Percentiles rank a stretch among this genome's conserved stretches.
Evolutionary conservation across 2,888 invertebrate species (phyloP).

Genomic region (Callyntrura sp.): DNA sequence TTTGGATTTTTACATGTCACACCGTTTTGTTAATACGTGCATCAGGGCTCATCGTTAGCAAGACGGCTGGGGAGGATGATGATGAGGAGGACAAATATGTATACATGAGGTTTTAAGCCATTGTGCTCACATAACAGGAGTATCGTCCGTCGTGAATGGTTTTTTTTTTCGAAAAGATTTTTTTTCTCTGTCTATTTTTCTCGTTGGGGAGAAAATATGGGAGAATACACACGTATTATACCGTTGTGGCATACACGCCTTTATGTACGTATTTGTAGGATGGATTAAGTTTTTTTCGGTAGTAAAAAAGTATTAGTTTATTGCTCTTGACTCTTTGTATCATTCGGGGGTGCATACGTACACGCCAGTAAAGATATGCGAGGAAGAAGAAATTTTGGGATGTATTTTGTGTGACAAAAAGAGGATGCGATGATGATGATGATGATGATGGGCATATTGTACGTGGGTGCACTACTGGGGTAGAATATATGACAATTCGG

Average conservation of each 20-base stretch:
- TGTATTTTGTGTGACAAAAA: not conserved
- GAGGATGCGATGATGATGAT: no score
- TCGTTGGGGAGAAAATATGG: not conserved
- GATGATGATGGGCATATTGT: no score
- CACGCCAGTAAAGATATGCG: not conserved
- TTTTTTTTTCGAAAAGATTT: not conserved
- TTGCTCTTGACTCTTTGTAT: slow-evolving; percentile 37
- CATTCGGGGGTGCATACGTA: not conserved
- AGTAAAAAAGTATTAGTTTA: not conserved
- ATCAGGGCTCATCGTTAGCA: not conserved
- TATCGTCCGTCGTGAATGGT: slow-evolving; percentile 19
- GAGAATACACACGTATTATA: slow-evolving; percentile 9
- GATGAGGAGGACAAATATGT: slow-evolving; percentile 9
- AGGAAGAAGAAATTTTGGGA: no score
- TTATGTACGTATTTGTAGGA: slow-evolving; percentile 24
- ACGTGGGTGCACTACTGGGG: no score
- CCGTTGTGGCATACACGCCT: slow-evolving; percentile 10
- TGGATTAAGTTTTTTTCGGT: slow-evolving; percentile 47
- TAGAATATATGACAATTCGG: not conserved
- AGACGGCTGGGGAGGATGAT: not conserved
- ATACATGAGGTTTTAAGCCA: not conserved
- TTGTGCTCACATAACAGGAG: slow-evolving; percentile 29
- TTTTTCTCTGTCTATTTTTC: no score
- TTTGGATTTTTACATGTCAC: not conserved
- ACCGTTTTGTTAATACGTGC: slow-evolving; percentile 27